phyloP scores from a whole-genome alignment of 2,113 vertebrate species.

The Oryzias celebensis region DNA sequence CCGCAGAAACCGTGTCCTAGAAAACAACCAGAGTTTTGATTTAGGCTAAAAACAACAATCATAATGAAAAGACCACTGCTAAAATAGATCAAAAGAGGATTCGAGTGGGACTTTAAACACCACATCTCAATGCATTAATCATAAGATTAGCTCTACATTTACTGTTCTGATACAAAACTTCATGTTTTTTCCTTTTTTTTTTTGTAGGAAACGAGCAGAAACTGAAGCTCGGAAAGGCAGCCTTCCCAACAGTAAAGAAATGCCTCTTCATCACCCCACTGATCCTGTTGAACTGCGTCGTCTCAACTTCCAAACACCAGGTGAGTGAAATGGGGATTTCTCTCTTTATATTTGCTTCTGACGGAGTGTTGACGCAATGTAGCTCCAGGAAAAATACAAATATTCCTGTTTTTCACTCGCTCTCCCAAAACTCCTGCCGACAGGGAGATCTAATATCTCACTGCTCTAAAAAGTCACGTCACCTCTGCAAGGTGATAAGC shows the following conservation, averaged over 20 bases:
- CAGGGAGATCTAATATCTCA: neutral
- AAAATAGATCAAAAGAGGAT: too few species aligned
- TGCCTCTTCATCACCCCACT: conserved; percentile 92
- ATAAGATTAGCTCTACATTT: too few species aligned
- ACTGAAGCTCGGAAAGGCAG: conserved; percentile 96
- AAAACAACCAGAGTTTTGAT: too few species aligned
- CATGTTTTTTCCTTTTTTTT: neutral
- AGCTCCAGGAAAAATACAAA: neutral
- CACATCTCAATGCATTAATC: too few species aligned
- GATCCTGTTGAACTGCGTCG: conserved; percentile 96
- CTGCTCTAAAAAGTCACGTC: conserved; percentile 4
- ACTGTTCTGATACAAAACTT: too few species aligned
- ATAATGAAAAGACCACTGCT: too few species aligned
- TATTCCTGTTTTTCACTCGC: neutral
- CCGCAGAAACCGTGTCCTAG: too few species aligned
- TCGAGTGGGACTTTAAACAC: too few species aligned
- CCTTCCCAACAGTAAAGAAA: conserved; percentile 94
- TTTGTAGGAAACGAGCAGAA: conserved; percentile 91
- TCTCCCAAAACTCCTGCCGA: conserved; percentile 17
- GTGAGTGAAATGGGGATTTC: conserved; percentile 69
- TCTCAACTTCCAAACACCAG: conserved; percentile 98
- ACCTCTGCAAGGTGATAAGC: conserved; percentile 11
- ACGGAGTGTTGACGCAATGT: conserved; percentile 3
- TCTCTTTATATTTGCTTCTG: neutral
- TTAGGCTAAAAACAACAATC: too few species aligned